Evolutionary conservation across 2,113 vertebrate species (phyloP).

Genomic region (Scartelaos histophorus): DNA sequence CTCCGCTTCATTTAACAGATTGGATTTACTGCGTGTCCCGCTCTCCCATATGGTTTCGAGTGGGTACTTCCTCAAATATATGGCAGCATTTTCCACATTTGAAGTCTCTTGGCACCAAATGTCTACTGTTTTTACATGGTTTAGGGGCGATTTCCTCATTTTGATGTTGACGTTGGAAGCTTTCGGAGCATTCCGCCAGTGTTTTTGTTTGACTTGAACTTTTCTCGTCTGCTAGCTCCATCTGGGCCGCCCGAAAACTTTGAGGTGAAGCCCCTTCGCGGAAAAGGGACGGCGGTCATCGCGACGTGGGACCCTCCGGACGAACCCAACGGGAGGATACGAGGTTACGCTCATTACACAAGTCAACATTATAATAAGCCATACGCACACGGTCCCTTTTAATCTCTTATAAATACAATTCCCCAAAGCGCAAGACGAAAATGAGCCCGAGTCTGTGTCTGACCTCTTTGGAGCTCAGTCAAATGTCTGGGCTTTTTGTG

Average conservation of each 20-base stretch:
- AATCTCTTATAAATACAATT: no score
- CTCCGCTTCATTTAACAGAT: conserved; percentile 55
- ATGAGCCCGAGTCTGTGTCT: no score
- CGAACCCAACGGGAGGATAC: conserved; percentile 89
- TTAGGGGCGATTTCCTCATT: conserved; percentile 41
- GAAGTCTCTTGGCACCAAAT: conserved; percentile 35
- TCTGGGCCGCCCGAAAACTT: conserved; percentile 91
- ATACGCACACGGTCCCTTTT: no score
- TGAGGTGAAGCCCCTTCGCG: conserved; percentile 86
- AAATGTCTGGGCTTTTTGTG: no score
- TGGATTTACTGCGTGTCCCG: conserved; percentile 57
- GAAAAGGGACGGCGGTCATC: conserved; percentile 87
- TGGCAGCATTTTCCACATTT: conserved; percentile 47
- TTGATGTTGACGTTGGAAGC: conserved; percentile 27
- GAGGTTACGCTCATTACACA: conserved; percentile 77
- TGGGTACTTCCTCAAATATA: conserved; percentile 42
- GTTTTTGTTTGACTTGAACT: conserved; percentile 24
- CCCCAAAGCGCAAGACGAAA: no score
- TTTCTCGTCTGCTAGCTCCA: conserved; percentile 79
- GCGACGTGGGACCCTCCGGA: conserved; percentile 92
- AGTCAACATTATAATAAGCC: no score
- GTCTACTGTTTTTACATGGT: conserved; percentile 33
- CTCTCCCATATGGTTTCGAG: conserved; percentile 48
- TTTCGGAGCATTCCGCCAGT: conserved; percentile 8
- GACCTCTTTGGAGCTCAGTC: no score